phyloP scores from a whole-genome alignment of 2,797 vertebrate species.

The Xiphorhynchus erythropygius region DNA sequence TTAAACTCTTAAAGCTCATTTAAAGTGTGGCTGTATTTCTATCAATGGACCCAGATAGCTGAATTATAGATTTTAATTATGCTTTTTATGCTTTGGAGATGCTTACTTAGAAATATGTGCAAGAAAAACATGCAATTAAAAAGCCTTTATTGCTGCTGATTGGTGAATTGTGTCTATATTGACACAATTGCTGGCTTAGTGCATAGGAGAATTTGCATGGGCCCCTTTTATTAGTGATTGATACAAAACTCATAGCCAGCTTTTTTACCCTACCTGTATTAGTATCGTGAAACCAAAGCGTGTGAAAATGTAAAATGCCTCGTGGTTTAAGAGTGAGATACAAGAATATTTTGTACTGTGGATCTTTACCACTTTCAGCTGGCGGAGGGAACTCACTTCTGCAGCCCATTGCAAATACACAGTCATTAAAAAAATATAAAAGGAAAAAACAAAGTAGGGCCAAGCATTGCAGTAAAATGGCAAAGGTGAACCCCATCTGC shows the following conservation, averaged over 20 bases:
- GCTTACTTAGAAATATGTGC: constrained; percentile 37
- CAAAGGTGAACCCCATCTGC: background rate
- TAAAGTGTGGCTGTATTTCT: constrained; percentile 27
- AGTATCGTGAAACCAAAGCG: background rate
- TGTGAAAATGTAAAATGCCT: background rate
- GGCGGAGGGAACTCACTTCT: background rate
- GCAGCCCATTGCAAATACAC: background rate
- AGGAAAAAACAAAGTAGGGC: background rate
- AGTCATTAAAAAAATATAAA: background rate
- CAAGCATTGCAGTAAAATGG: background rate
- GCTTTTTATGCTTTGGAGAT: constrained; percentile 23
- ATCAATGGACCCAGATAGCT: constrained; percentile 2
- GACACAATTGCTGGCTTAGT: background rate
- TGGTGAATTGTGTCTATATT: background rate
- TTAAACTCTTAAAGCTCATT: constrained; percentile 50
- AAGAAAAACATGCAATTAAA: constrained; percentile 13
- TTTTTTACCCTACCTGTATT: background rate
- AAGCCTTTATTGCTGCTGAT: constrained; percentile 8
- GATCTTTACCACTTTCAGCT: background rate
- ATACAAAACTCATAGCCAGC: background rate
- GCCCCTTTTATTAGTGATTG: background rate
- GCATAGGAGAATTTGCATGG: background rate
- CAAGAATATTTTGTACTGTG: background rate
- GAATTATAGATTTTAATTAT: constrained; percentile 55
- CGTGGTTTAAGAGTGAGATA: background rate